phyloP scores from a whole-genome alignment of 2,113 vertebrate genomes.

The Cheirogaleus medius region DNA sequence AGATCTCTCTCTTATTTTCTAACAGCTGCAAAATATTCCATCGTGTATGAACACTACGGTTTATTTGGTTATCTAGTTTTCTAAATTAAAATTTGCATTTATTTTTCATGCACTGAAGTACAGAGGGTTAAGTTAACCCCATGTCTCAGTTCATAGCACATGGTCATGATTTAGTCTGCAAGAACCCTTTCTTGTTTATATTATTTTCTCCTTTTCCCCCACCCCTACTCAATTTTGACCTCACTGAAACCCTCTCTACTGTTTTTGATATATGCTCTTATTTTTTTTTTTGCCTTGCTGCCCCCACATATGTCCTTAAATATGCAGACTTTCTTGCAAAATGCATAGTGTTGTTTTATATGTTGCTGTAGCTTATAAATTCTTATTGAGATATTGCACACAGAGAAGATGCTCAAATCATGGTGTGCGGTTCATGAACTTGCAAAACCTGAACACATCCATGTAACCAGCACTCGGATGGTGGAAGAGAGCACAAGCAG shows the following conservation, averaged over 20 bases:
- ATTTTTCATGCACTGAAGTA: not conserved
- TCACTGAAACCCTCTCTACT: not conserved
- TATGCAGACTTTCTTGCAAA: not conserved
- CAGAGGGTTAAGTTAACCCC: not conserved
- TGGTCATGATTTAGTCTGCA: not conserved
- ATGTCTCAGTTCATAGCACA: not conserved
- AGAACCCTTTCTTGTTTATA: not conserved
- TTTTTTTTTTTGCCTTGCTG: no score
- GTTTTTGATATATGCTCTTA: not conserved
- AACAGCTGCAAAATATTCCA: not conserved
- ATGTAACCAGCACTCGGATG: not conserved
- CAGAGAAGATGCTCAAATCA: not conserved
- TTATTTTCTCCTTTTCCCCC: not conserved
- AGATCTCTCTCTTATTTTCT: not conserved
- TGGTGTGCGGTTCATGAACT: not conserved
- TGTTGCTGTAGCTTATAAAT: not conserved
- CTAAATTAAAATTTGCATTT: not conserved
- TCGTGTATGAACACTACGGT: not conserved
- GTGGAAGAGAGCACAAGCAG: not conserved
- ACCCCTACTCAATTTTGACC: not conserved
- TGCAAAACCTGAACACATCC: not conserved
- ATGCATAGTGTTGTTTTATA: not conserved
- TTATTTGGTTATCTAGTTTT: conserved; percentile 1
- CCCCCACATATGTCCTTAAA: not conserved
- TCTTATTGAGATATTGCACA: not conserved